Base-by-base conservation (phyloP, 2,888 invertebrate species). In the Sarcophaga caerulescens region DNA sequence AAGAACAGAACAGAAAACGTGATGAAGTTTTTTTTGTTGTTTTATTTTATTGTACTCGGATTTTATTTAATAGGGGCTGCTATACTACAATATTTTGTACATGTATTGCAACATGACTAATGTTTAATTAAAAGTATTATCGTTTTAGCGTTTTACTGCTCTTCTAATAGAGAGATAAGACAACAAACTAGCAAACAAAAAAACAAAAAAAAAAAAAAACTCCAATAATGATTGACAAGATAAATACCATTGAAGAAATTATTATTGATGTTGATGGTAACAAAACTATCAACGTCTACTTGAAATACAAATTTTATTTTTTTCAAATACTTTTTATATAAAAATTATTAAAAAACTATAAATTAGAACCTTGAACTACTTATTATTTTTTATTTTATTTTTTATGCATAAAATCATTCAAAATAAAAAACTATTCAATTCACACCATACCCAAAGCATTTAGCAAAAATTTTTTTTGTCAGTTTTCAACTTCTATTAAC, bases 341-440 rank as follows among this genome's bases (percentile, higher is more conserved):
- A 4, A 52, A 52, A 52, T 52, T 52, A 52, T 52, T 52, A 75
- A 68, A 59, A 17, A 44, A 44, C 1, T n/a, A 68, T 45, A 68
- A 25, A 57, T n/a, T 21, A 57, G 21, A 71, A 63, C 78, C 78
- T 70, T 78, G 78, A 70, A 78, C 78, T 63, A 70, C 17, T 47
- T 78, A 68, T 60, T n/a, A 44, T 35, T 78, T 62, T 47, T 74
- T 21, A 21, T 8, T 8, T 35, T 35, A n/a, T 8, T 10, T 35
- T 35, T 35, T 35, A 35, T 35, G 8, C 8, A 35, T 35, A 35
- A 35, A 35, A 35, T 35, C 59, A 23, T 17, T 62, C 8, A 62
- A 74, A 23, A 35, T n/a, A 35, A 35, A 35, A 35, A 35, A 10
- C 19, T 62, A 60, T 23, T 21, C 17, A 68, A 77, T 59, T 25